Percentiles rank a stretch among this genome's conserved stretches.
These are phyloP conservation scores for Alethe castanea DNA, from an alignment of 2,113 vertebrate genomes.

Conservation along the genomic window DNA sequence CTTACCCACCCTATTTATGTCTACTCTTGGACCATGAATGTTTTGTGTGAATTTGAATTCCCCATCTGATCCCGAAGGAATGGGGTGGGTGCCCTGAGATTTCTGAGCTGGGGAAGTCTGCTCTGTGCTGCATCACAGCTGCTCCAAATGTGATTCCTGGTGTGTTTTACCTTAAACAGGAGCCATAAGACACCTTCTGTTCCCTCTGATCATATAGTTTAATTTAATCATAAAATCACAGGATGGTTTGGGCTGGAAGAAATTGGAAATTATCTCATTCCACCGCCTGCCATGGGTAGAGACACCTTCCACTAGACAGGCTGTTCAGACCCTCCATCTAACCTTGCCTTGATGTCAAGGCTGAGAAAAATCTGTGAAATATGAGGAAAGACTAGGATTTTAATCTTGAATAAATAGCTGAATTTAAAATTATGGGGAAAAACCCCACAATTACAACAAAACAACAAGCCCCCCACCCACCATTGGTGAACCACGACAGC, in stretches of 20 bases:
- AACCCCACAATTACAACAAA: neutral
- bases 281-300: neutral
- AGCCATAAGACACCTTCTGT: constrained; percentile 13
- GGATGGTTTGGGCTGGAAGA: neutral
- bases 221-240: neutral
- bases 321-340: neutral
- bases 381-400: neutral
- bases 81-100: neutral
- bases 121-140: neutral
- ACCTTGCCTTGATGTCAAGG: neutral
- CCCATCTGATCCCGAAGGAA: neutral
- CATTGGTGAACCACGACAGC: neutral
- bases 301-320: neutral
- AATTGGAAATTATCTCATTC: too few species aligned
- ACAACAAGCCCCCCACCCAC: neutral
- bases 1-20: neutral
- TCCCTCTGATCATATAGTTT: constrained; percentile 33
- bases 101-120: neutral
- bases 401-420: neutral
- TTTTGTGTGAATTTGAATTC: neutral
- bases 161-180: neutral
- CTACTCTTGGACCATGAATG: rapidly evolving
- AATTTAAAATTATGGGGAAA: neutral
- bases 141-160: neutral
- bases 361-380: neutral